phyloP scores from a whole-genome alignment of 2,888 invertebrate genomes.

The Strigamia transsilvanica region DNA sequence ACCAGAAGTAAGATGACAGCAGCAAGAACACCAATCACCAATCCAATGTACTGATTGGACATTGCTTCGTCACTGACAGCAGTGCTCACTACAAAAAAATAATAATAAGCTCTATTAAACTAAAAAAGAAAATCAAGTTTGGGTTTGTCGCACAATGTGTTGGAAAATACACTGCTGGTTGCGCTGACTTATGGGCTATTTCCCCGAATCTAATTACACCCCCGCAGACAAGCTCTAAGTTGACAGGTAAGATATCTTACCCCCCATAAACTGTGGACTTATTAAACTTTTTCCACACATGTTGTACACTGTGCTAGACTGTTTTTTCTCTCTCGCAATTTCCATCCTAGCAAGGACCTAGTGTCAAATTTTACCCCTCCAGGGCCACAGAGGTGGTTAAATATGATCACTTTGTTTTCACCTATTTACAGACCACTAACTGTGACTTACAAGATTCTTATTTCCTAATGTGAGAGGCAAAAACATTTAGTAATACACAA shows the following conservation, averaged over 20 bases:
- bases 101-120: slow-evolving; percentile 33
- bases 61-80: slow-evolving; percentile 64
- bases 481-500: not conserved
- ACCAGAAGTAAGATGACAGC: slow-evolving; percentile 77
- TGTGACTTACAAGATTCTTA: slow-evolving; percentile 2
- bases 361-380: not conserved
- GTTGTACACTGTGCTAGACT: not conserved
- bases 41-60: slow-evolving; percentile 74
- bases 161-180: slow-evolving; percentile 13
- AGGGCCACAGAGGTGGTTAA: not conserved
- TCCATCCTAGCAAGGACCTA: not conserved
- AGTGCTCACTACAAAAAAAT: slow-evolving; percentile 57
- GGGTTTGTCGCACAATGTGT: not conserved
- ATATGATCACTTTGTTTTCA: slow-evolving; percentile 1
- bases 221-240: slow-evolving; percentile 27
- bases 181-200: slow-evolving; percentile 7
- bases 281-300: slow-evolving; percentile 28
- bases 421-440: slow-evolving; percentile 28
- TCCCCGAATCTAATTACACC: slow-evolving; percentile 45
- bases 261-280: slow-evolving; percentile 26
- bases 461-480: not conserved
- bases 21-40: slow-evolving; percentile 78
- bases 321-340: not conserved
- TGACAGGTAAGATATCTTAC: slow-evolving; percentile 41
- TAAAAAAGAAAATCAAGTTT: not conserved